These are phyloP conservation scores for Catonia carolina DNA, from an alignment of 2,888 invertebrate species.

Conservation along the genomic window DNA sequence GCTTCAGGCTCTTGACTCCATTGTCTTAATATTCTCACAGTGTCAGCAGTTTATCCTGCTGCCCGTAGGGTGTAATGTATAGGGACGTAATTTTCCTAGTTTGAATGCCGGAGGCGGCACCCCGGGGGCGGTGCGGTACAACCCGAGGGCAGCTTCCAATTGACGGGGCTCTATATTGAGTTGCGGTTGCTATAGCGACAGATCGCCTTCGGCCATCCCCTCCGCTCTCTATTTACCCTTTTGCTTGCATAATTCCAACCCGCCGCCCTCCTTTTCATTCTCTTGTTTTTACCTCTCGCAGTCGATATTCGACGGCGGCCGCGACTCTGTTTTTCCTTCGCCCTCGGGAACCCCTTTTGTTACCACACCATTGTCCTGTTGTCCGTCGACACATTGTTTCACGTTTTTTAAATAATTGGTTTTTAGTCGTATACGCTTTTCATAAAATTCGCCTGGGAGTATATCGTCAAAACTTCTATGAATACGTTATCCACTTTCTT, in stretches of 20 bases:
- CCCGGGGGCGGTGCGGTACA: neutral
- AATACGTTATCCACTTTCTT: too few relatives aligned
- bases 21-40: constrained; percentile 9
- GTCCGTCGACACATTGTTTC: too few relatives aligned
- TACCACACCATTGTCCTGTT: too few relatives aligned
- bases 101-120: neutral
- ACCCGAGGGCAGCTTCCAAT: neutral
- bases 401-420: too few relatives aligned
- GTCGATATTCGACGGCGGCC: neutral
- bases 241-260: constrained; percentile 11
- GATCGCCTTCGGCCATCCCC: neutral
- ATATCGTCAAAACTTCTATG: too few relatives aligned
- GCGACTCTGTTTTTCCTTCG: constrained; percentile 4
- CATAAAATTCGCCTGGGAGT: too few relatives aligned
- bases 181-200: constrained; percentile 5
- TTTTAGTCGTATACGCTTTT: too few relatives aligned
- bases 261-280: too few relatives aligned
- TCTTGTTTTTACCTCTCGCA: constrained; percentile 3
- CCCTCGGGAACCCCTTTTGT: neutral
- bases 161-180: constrained; percentile 13
- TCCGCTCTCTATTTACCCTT: constrained; percentile 4
- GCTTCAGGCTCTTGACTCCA: neutral
- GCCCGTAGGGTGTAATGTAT: constrained; percentile 7
- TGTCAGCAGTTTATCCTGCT: constrained; percentile 10
- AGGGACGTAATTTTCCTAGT: constrained; percentile 12